Evolutionary conservation across 2,888 invertebrate species (phyloP).

Genomic region (Pristionchus mayeri): DNA sequence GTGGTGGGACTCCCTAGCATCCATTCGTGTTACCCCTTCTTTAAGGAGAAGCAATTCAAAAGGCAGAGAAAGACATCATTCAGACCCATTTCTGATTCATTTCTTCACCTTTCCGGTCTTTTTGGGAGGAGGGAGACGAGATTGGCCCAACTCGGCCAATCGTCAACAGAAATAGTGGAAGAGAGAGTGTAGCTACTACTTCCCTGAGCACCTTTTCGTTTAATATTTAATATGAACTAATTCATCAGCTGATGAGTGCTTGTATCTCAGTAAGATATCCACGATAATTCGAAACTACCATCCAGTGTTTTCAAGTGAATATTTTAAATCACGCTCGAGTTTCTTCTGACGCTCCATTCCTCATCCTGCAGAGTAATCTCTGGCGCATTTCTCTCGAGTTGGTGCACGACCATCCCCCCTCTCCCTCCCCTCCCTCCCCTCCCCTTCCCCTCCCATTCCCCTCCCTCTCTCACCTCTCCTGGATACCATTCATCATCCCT

Average conservation of each 20-base stretch:
- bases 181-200: not conserved
- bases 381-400: not conserved
- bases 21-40: no score
- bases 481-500: not conserved
- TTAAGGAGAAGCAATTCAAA: not conserved
- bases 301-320: no score
- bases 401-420: not conserved
- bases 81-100: conserved; percentile 10
- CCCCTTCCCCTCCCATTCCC: no score
- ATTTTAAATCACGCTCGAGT: not conserved
- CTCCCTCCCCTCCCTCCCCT: not conserved
- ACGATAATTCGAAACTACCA: no score
- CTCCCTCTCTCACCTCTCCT: no score
- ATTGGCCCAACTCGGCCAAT: not conserved
- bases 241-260: no score
- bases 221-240: not conserved
- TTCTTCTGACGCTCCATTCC: not conserved
- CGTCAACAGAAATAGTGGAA: not conserved
- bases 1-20: no score
- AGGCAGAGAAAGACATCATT: not conserved
- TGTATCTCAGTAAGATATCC: no score
- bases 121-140: not conserved
- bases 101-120: conserved; percentile 20
- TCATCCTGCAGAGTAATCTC: not conserved
- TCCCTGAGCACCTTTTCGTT: not conserved